These are phyloP conservation scores for Boulengeromyrus knoepffleri DNA, from an alignment of 2,113 vertebrate species.

Conservation along the genomic window DNA sequence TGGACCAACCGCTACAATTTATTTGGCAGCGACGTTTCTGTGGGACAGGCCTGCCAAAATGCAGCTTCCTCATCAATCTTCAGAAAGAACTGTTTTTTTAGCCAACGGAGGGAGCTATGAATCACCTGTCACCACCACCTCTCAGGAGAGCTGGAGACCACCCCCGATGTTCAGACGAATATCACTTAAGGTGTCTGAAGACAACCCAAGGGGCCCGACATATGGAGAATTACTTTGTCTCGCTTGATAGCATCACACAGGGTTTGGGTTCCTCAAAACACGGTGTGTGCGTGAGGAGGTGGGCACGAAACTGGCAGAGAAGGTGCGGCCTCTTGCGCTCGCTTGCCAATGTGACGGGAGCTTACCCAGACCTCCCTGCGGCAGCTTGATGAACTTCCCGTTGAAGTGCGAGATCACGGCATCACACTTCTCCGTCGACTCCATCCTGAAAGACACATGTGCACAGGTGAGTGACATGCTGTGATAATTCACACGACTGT, in stretches of 20 bases:
- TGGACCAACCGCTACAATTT: not conserved
- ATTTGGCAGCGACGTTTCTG: not conserved
- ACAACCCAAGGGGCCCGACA: not conserved
- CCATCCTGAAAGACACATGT: slow-evolving; percentile 71
- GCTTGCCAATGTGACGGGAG: not conserved
- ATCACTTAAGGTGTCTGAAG: not conserved
- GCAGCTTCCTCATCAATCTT: not conserved
- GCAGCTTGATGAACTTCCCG: slow-evolving; percentile 95
- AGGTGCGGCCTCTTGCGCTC: not conserved
- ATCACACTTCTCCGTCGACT: slow-evolving; percentile 76
- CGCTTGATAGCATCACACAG: not conserved
- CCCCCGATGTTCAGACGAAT: not conserved
- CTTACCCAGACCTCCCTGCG: slow-evolving; percentile 72
- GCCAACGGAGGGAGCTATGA: not conserved
- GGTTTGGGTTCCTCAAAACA: not conserved
- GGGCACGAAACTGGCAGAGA: not conserved
- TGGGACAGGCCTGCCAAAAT: not conserved
- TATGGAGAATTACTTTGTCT: not conserved
- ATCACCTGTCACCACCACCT: not conserved
- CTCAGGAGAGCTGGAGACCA: not conserved
- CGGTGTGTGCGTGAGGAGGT: not conserved
- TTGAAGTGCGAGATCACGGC: slow-evolving; percentile 97
- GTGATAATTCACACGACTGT: not conserved
- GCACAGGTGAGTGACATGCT: not conserved
- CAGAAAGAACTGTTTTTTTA: not conserved